Conservation (phyloP, 2,797 vertebrate genomes). For the Xerus rutilus region DNA sequence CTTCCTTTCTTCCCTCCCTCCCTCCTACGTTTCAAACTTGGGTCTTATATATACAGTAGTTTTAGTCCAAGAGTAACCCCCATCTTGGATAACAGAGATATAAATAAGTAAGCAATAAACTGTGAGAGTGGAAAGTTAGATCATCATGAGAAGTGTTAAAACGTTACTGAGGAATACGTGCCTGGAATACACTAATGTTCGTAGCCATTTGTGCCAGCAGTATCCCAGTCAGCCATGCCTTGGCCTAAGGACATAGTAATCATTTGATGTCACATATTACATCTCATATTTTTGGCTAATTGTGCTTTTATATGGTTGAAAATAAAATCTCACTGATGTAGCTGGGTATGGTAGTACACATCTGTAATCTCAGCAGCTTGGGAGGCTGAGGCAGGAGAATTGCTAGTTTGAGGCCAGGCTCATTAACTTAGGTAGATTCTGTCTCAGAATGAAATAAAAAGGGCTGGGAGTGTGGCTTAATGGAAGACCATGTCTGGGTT, state of each 20-base stretch:
- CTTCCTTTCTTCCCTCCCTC: too few species aligned
- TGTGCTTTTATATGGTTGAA: background rate
- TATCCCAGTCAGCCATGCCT: background rate
- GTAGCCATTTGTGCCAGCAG: background rate
- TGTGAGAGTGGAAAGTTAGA: background rate
- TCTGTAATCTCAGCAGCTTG: too few species aligned
- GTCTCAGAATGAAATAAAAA: too few species aligned
- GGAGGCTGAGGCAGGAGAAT: too few species aligned
- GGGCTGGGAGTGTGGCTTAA: too few species aligned
- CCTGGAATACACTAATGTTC: background rate
- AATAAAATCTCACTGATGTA: background rate
- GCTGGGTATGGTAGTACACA: too few species aligned
- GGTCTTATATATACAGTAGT: background rate
- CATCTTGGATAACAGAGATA: background rate
- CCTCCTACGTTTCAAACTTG: background rate
- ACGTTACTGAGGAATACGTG: background rate
- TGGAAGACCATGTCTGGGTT: too few species aligned
- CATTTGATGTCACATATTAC: background rate
- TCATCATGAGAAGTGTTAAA: background rate
- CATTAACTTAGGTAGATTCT: too few species aligned
- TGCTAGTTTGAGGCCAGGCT: too few species aligned
- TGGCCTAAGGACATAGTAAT: background rate
- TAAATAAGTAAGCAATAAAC: background rate
- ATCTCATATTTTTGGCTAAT: background rate
- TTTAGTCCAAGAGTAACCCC: background rate